These are phyloP conservation scores for Muraenolepis orangiensis DNA, from an alignment of 2,797 vertebrate genomes.

Conservation along the genomic window DNA sequence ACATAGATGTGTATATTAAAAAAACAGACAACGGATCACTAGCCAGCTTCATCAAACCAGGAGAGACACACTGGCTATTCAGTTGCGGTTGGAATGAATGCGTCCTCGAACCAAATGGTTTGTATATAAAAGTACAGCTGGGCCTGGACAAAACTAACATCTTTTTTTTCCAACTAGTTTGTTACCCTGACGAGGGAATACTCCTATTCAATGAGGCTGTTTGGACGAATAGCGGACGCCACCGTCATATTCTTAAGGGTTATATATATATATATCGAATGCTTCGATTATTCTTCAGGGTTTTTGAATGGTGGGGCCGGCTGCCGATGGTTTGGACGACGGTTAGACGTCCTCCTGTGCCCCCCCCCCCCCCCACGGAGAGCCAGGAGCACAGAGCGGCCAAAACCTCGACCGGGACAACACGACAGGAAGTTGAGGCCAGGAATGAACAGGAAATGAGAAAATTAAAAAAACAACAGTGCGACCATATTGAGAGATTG, in stretches of 20 bases:
- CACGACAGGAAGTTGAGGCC: neutral
- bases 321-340: neutral
- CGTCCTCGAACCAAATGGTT: neutral
- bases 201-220: neutral
- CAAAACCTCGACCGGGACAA: no score
- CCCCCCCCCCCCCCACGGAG: neutral
- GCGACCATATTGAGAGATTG: neutral
- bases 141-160: neutral
- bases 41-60: neutral
- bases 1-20: neutral
- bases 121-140: neutral
- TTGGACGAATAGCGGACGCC: no score
- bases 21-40: neutral
- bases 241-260: no score
- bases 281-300: neutral
- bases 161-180: neutral
- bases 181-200: neutral
- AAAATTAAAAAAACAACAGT: neutral
- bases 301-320: neutral
- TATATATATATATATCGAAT: no score
- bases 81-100: neutral
- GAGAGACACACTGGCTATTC: neutral
- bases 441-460: neutral
- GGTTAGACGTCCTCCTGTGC: neutral
- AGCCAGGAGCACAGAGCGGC: neutral